Evolutionary conservation across 2,797 vertebrate genomes (phyloP).

Genomic region (Poeciliopsis infans): DNA sequence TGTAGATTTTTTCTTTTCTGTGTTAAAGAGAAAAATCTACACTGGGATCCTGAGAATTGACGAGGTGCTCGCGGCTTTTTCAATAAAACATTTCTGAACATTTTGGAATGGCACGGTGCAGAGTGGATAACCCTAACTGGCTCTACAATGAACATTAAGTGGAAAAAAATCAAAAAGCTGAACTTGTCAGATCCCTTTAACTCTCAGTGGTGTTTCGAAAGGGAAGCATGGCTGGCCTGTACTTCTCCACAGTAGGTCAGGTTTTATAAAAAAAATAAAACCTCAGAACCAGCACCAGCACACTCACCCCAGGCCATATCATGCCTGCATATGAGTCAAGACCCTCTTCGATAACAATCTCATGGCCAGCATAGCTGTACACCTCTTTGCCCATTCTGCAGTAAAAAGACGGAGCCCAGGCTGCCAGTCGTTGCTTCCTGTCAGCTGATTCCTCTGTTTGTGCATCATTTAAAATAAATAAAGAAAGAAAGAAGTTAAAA

Average conservation of each 20-base stretch:
- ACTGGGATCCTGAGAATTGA: too few relatives aligned
- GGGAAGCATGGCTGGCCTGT: neutral
- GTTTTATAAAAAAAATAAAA: neutral
- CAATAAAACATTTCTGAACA: neutral
- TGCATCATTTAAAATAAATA: constrained; percentile 31
- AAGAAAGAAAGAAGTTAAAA: constrained; percentile 2
- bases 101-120: neutral
- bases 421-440: constrained; percentile 9
- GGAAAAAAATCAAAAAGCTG: neutral
- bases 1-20: neutral
- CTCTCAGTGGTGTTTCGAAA: neutral
- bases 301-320: constrained; percentile 91
- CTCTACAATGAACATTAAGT: neutral
- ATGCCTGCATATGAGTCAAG: constrained; percentile 85
- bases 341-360: constrained; percentile 85
- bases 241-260: neutral
- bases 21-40: neutral
- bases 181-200: neutral
- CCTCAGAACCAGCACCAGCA: neutral
- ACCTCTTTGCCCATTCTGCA: constrained; percentile 80
- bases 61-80: neutral
- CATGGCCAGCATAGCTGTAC: constrained; percentile 80
- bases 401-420: constrained; percentile 80
- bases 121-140: neutral
- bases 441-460: constrained; percentile 15